A percentile compares a stretch with the other conserved stretches of the same genome.
Evolutionary conservation across 1,140 invertebrate species (phyloP).

Genomic region (Bombus terrestris): DNA sequence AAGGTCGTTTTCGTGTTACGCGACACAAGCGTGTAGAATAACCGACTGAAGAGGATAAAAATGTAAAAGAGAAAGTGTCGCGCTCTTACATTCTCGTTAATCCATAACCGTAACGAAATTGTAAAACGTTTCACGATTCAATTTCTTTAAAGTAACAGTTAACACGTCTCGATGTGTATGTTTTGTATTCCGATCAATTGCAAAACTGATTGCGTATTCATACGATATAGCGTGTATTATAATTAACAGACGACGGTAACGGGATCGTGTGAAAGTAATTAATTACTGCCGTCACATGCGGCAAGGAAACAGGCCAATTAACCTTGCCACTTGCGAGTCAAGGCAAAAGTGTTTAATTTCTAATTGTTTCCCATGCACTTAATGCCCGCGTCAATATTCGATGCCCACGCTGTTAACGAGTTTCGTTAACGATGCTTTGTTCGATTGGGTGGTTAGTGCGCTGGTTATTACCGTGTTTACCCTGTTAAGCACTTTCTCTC

Average conservation of each 20-base stretch:
- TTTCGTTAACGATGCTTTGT: constrained; percentile 45
- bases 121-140: neutral
- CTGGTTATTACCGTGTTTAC: constrained; percentile 41
- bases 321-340: constrained; percentile 36
- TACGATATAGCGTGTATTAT: constrained; percentile 43
- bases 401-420: constrained; percentile 44
- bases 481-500: constrained; percentile 7
- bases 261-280: constrained; percentile 59
- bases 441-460: constrained; percentile 11
- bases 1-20: too few species aligned
- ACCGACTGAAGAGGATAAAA: neutral
- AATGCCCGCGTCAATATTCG: constrained; percentile 48
- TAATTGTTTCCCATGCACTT: constrained; percentile 44
- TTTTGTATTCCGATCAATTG: constrained; percentile 20
- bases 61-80: neutral
- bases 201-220: constrained; percentile 51
- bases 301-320: constrained; percentile 54
- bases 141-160: neutral
- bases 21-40: neutral
- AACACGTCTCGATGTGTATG: neutral
- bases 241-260: constrained; percentile 56
- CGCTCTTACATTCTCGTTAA: neutral
- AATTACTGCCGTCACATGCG: constrained; percentile 50
- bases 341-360: constrained; percentile 47
- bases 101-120: neutral